Conservation (phyloP, 2,888 invertebrate genomes). For the Norana najaformis region DNA sequence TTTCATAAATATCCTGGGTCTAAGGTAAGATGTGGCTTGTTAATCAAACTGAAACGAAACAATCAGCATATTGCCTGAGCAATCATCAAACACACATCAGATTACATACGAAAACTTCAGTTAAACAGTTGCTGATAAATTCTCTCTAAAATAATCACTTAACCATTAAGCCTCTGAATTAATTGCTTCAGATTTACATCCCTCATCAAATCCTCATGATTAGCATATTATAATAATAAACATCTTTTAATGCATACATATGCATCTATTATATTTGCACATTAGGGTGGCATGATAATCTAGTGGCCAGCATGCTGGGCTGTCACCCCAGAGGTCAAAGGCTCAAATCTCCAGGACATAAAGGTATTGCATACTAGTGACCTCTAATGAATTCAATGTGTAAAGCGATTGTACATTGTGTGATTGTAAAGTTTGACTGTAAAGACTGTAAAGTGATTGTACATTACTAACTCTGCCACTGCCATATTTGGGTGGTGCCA, state of each 20-base stretch:
- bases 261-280: neutral
- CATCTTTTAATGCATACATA: neutral
- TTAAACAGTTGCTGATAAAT: neutral
- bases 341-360: neutral
- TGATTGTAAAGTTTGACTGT: too few relatives aligned
- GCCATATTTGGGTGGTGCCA: too few relatives aligned
- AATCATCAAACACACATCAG: neutral
- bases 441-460: too few relatives aligned
- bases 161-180: neutral
- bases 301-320: too few relatives aligned
- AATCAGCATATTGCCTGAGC: neutral
- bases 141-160: too few relatives aligned
- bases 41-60: neutral
- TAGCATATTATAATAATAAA: neutral
- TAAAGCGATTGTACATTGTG: too few relatives aligned
- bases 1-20: neutral
- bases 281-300: neutral
- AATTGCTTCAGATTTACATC: conserved; percentile 13
- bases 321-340: too few relatives aligned
- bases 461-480: too few relatives aligned
- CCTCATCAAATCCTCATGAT: neutral
- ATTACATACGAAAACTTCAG: neutral
- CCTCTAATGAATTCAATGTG: too few relatives aligned
- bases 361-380: neutral
- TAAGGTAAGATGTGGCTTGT: neutral